Percentiles rank a stretch among this genome's conserved stretches.
phyloP scores from a whole-genome alignment of 1,140 invertebrate genomes.

The Chrysoperla carnea region DNA sequence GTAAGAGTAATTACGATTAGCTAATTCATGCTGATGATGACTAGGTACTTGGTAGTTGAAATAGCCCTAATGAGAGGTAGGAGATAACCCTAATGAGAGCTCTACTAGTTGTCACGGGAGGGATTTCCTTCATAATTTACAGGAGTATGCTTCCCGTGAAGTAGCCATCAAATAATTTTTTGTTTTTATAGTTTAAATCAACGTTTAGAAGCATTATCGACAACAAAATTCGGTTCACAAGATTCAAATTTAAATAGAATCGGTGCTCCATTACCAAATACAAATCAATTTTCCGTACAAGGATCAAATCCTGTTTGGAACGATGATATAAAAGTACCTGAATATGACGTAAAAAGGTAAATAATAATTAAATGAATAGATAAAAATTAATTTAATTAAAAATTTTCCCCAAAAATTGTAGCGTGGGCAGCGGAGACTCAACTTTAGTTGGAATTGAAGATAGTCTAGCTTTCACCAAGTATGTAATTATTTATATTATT shows the following conservation, averaged over 20 bases:
- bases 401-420: conserved; percentile 13
- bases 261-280: conserved; percentile 36
- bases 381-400: conserved; percentile 2
- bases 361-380: not conserved
- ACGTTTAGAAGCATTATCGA: conserved; percentile 33
- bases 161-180: too few relatives aligned
- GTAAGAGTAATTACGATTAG: too few relatives aligned
- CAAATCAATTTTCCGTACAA: conserved; percentile 45
- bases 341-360: conserved; percentile 30
- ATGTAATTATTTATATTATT: too few relatives aligned
- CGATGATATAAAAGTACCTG: conserved; percentile 24
- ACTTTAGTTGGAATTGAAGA: conserved; percentile 43
- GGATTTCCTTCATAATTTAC: too few relatives aligned
- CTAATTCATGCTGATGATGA: too few relatives aligned
- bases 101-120: too few relatives aligned
- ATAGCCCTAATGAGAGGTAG: too few relatives aligned
- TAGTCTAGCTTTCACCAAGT: conserved; percentile 19
- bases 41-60: too few relatives aligned
- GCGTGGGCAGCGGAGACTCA: conserved; percentile 36
- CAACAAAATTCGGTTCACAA: conserved; percentile 38
- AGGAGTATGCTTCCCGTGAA: too few relatives aligned
- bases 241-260: conserved; percentile 35
- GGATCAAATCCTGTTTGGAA: conserved; percentile 49
- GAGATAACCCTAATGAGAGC: too few relatives aligned
- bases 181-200: conserved; percentile 28